Evolutionary conservation across 2,797 vertebrate species (phyloP), one percentile per base, ranked within the genome.

Genomic region (Serranus cabrilla): DNA sequence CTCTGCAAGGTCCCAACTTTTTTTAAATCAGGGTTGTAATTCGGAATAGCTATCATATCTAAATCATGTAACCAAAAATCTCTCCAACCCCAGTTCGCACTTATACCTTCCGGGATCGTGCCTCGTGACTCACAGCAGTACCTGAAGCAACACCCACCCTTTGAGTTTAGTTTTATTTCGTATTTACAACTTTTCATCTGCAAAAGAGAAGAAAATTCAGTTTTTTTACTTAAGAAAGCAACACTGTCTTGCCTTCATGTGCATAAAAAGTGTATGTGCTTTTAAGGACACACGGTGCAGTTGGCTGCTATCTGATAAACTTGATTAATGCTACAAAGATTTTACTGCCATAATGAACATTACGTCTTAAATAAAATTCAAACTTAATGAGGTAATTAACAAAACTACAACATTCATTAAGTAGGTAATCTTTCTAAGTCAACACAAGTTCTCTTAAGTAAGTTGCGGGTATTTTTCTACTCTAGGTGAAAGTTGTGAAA

Each of bases 341-440:
- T 8, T 37, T 11, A 18, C 14, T 18, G 50, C 13, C 51, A 20
- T 43, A 50, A 51, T 70, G 14, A 47, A 21, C 46, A 49, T 13
- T 6, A 20, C 46, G 49, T 47, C 18, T 62, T 18, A 50, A 62
- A 62, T 45, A 58, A 16, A 69, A 58, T 34, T n/a, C 27, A 45
- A 13, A 20, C 12, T 39, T 43, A 56, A 61, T 51, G 11, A 62
- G 17, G 55, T 27, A 14, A 46, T 40, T 50, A 23, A 60, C 50
- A n/a, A 51, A 70, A 31, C 20, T 7, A 52, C 31, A 21, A 21
- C 49, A 58, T 46, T 14, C 16, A 23, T 46, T 54, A 13, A 72
- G 73, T 54, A 39, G 17, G n/a, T 45, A 16, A 63, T 76, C 45
- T 54, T 54, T 56, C 31, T 40, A 56, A 46, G 23, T 46, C 27